Conservation (phyloP, 1,140 invertebrate genomes). For the Ceratosolen solmsi region DNA sequence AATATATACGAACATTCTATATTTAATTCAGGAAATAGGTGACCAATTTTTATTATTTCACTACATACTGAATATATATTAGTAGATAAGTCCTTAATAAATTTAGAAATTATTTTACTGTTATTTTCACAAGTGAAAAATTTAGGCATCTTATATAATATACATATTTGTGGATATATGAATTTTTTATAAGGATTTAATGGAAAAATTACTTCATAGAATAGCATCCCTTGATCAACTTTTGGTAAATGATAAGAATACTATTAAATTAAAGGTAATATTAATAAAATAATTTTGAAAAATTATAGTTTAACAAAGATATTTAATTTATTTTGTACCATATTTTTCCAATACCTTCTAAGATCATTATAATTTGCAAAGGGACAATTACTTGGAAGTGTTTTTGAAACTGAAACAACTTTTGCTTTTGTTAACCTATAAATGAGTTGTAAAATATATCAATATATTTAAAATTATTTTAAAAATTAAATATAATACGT, state of each 20-base stretch:
- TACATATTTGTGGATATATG: conserved; percentile 60
- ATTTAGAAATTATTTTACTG: conserved; percentile 48
- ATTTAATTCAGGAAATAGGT: conserved; percentile 19
- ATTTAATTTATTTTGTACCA: conserved; percentile 58
- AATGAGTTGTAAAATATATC: conserved; percentile 32
- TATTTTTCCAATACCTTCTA: conserved; percentile 68
- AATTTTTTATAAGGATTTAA: conserved; percentile 42
- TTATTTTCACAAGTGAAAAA: conserved; percentile 48
- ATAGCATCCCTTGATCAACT: conserved; percentile 56
- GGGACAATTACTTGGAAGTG: conserved; percentile 55
- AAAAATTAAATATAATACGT: background rate
- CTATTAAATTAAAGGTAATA: conserved; percentile 56
- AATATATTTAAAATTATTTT: background rate
- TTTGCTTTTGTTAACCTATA: conserved; percentile 62
- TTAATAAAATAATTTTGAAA: background rate
- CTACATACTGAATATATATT: conserved; percentile 54
- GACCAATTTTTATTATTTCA: conserved; percentile 51
- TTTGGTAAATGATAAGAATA: conserved; percentile 67
- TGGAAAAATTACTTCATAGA: conserved; percentile 59
- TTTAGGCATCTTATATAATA: conserved; percentile 51
- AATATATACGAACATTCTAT: conserved; percentile 20
- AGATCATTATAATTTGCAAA: conserved; percentile 64
- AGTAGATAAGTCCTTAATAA: conserved; percentile 52
- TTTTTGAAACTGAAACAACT: conserved; percentile 58
- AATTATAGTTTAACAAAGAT: conserved; percentile 63